Base-by-base conservation (phyloP, 37 sponge, comb jelly and placozoan species). In the Amphimedon queenslandica region DNA sequence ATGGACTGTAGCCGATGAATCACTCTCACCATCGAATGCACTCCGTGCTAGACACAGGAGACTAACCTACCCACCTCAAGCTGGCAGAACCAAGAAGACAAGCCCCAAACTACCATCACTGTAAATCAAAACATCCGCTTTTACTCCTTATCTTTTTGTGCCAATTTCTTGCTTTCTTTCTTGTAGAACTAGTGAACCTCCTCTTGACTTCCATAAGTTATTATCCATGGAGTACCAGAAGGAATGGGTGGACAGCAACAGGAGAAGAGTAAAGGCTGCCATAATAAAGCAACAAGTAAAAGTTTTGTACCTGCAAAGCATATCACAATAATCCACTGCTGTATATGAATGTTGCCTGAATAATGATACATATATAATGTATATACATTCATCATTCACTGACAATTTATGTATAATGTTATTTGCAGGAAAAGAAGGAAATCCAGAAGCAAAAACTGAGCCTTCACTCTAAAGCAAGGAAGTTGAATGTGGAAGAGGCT, bases 231-330 rank as follows among this genome's bases (percentile, higher is more conserved):
- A 85, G 27, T 85, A 85, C 40, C 85, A 78, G 55, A 55, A 71
- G 63, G 79, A 85, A 38, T 85, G 85, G 85, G 33, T 85, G 34
- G 58, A 72, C 24, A 47, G 73, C 56, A 85, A 55, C 10, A 53
- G 73, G 31, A 23, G 31, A 10, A 85, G 57, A 30, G 16, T 34
- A 58, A 18, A 24, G n/a, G 33, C 71, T 21, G 24, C 37, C 18
- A 64, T 27, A 35, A 36, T 40, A 2, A 77, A 39, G 29, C 41
- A 28, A 38, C 64, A 77, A 53, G 78, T 80, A 33, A 64, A 51
- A 4, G 3, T 25, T 29, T n/a, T n/a, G n/a, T n/a, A n/a, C n/a
- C n/a, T n/a, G n/a, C n/a, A n/a, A n/a, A n/a, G n/a, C n/a, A n/a
- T n/a, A n/a, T n/a, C n/a, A n/a, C n/a, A n/a, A n/a, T n/a, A n/a